Evolutionary conservation across 2,888 invertebrate genomes (phyloP).

Genomic region (Melangyna quadrimaculata): DNA sequence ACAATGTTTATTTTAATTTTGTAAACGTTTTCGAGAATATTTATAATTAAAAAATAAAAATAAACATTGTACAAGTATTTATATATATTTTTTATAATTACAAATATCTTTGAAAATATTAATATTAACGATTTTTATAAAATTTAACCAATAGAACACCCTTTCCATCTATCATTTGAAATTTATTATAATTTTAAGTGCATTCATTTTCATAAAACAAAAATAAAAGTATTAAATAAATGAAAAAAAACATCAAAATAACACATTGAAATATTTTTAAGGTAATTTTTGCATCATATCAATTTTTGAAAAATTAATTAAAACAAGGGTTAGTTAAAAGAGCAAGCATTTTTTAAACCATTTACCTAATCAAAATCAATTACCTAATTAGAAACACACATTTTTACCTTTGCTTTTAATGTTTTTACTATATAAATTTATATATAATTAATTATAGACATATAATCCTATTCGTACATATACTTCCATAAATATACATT

Average conservation of each 20-base stretch:
- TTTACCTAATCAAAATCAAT: conserved; percentile 20
- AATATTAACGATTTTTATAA: too few relatives aligned
- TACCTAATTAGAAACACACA: conserved; percentile 49
- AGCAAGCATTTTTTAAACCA: conserved; percentile 46
- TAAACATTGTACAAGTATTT: too few relatives aligned
- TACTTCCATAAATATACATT: conserved; percentile 47
- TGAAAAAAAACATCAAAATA: conserved; percentile 14
- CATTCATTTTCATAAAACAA: neutral
- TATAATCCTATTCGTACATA: conserved; percentile 34
- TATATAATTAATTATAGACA: conserved; percentile 24
- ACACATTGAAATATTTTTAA: conserved; percentile 38
- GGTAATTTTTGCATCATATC: conserved; percentile 56
- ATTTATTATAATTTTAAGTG: neutral
- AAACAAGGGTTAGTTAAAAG: conserved; percentile 39
- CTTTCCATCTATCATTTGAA: neutral
- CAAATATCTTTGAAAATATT: too few relatives aligned
- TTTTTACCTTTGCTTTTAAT: conserved; percentile 65
- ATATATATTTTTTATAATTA: too few relatives aligned
- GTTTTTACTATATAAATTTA: conserved; percentile 56
- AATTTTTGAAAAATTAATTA: neutral
- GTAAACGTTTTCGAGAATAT: too few relatives aligned
- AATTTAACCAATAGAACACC: too few relatives aligned
- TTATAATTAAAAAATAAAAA: too few relatives aligned
- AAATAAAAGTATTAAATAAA: conserved; percentile 15
- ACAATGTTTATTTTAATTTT: too few relatives aligned